These are phyloP conservation scores for Heteropelma amictum DNA, from an alignment of 2,888 invertebrate species.

Conservation along the genomic window DNA sequence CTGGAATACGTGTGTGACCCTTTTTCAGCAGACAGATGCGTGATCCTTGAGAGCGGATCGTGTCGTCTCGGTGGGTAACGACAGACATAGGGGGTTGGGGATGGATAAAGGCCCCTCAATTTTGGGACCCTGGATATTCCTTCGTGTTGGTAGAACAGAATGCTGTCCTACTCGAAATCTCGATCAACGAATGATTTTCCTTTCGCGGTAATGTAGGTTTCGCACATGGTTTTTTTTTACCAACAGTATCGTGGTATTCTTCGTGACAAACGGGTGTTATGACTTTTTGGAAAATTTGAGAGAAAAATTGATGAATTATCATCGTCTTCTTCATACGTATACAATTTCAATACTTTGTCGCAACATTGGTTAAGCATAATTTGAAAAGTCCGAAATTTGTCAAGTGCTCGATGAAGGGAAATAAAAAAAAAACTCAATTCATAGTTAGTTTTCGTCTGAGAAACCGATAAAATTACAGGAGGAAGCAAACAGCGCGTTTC, in stretches of 20 bases:
- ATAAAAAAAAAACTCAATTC: no score
- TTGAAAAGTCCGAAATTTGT: no score
- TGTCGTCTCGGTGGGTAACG: constrained; percentile 27
- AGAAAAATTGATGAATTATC: no score
- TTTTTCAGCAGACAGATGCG: constrained; percentile 42
- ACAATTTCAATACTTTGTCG: no score
- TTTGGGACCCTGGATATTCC: constrained; percentile 9
- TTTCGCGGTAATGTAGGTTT: constrained; percentile 38
- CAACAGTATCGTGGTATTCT: neutral
- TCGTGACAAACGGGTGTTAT: no score
- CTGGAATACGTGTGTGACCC: constrained; percentile 31
- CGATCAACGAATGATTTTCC: neutral
- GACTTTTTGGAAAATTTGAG: no score
- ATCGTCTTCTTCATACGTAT: neutral
- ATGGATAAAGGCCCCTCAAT: constrained; percentile 4
- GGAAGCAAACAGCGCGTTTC: no score
- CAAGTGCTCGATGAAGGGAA: no score
- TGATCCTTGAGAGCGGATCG: constrained; percentile 16
- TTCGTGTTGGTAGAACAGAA: constrained; percentile 42
- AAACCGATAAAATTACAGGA: no score
- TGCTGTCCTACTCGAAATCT: constrained; percentile 11
- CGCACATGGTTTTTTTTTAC: neutral
- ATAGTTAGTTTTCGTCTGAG: no score
- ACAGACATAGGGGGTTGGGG: neutral
- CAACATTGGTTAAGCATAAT: no score